Percentiles rank a stretch among this genome's conserved stretches.
Evolutionary conservation across 1,140 invertebrate species (phyloP).

Genomic region (Pogonomyrmex californicus): DNA sequence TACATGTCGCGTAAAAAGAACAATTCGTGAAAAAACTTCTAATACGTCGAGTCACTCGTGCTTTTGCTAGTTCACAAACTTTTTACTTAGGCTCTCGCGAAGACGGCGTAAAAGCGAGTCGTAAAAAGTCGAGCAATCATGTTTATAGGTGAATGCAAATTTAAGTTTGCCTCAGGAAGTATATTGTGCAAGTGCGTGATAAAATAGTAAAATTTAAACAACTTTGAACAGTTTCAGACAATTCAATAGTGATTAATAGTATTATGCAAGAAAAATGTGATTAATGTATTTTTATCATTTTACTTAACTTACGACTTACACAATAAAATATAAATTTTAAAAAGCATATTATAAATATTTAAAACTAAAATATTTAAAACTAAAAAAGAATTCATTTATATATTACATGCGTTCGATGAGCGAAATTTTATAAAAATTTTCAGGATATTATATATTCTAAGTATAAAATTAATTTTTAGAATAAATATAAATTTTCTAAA

Average conservation of each 20-base stretch:
- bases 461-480: neutral
- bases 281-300: neutral
- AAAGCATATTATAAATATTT: neutral
- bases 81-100: constrained; percentile 50
- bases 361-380: neutral
- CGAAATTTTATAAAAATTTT: neutral
- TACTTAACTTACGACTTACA: neutral
- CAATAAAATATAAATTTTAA: neutral
- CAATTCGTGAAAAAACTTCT: constrained; percentile 43
- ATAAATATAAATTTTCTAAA: neutral
- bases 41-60: constrained; percentile 34
- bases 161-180: constrained; percentile 38
- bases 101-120: constrained; percentile 30
- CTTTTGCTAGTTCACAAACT: constrained; percentile 41
- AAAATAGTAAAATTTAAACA: constrained; percentile 16
- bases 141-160: constrained; percentile 52
- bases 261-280: neutral
- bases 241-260: neutral
- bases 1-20: constrained; percentile 23
- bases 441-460: neutral
- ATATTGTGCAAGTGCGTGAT: neutral
- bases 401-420: neutral
- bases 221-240: neutral
- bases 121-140: constrained; percentile 58
- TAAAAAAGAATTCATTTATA: neutral